Conservation (phyloP, 2,113 vertebrate species). For the Paraplagusia blochii region DNA sequence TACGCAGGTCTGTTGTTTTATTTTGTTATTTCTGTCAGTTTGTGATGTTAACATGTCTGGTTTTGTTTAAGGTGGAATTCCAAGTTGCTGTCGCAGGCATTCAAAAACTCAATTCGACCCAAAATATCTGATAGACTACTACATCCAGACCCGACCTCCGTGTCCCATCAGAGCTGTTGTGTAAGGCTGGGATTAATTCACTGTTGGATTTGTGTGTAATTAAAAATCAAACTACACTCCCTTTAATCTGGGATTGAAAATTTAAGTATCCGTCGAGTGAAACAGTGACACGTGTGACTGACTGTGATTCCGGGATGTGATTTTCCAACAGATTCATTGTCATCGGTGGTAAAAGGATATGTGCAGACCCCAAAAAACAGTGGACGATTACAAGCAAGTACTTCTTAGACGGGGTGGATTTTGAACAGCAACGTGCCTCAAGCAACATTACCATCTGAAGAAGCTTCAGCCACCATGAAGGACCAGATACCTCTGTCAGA, state of each 20-base stretch:
- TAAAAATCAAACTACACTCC: neutral
- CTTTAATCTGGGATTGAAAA: neutral
- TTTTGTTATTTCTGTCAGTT: neutral
- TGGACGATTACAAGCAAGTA: conserved; percentile 58
- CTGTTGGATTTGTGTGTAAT: neutral
- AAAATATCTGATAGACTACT: conserved; percentile 27
- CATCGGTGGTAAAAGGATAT: conserved; percentile 28
- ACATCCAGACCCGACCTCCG: conserved; percentile 7
- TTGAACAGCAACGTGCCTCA: accelerated
- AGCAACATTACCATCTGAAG: neutral
- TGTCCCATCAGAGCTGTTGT: conserved; percentile 53
- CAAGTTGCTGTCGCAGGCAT: conserved; percentile 43
- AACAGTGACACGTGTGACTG: neutral
- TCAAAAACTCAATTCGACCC: conserved; percentile 2
- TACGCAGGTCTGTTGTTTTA: too few relatives aligned
- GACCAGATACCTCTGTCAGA: neutral
- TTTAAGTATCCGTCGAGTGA: neutral
- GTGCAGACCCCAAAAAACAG: neutral
- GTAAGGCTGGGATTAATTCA: conserved; percentile 52
- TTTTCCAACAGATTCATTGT: conserved; percentile 62
- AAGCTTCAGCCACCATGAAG: neutral
- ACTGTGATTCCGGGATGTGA: conserved; percentile 8
- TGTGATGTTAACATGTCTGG: neutral
- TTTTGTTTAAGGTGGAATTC: conserved; percentile 34
- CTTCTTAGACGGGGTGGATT: conserved; percentile 44